These are phyloP conservation scores for Stegodyphus dumicola DNA, from an alignment of 1,140 invertebrate genomes.

Conservation along the genomic window DNA sequence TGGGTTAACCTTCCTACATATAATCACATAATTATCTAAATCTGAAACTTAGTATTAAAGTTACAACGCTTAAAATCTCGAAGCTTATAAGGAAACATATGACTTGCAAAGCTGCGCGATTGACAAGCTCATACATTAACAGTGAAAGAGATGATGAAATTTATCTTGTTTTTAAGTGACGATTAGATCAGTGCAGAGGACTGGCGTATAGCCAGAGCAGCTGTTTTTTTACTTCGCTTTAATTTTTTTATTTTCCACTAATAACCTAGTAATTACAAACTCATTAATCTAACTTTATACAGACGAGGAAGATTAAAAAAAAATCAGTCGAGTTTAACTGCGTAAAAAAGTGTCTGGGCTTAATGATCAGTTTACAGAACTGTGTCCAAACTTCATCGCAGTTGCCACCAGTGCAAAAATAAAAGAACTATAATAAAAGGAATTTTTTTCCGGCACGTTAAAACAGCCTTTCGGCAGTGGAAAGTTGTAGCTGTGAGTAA, in stretches of 20 bases:
- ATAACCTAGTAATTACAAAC: conserved; percentile 61
- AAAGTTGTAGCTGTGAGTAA: conserved; percentile 54
- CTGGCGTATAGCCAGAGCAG: conserved; percentile 40
- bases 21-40: too few relatives aligned
- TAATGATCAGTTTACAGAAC: conserved; percentile 60
- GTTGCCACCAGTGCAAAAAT: conserved; percentile 24
- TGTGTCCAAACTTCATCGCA: conserved; percentile 51
- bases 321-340: neutral
- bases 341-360: conserved; percentile 45
- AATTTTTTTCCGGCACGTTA: conserved; percentile 35
- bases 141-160: conserved; percentile 19
- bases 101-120: neutral
- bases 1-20: too few relatives aligned
- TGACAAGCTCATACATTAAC: conserved; percentile 13
- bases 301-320: conserved; percentile 45
- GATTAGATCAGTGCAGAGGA: conserved; percentile 43
- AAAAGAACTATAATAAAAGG: conserved; percentile 28
- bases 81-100: too few relatives aligned
- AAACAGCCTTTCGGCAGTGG: conserved; percentile 44
- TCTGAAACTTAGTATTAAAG: too few relatives aligned
- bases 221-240: conserved; percentile 16
- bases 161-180: conserved; percentile 41
- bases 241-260: conserved; percentile 36
- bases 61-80: too few relatives aligned
- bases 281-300: conserved; percentile 61